Evolutionary conservation across 2,888 invertebrate species (phyloP).

Genomic region (Sinodicranocentrus sp.): DNA sequence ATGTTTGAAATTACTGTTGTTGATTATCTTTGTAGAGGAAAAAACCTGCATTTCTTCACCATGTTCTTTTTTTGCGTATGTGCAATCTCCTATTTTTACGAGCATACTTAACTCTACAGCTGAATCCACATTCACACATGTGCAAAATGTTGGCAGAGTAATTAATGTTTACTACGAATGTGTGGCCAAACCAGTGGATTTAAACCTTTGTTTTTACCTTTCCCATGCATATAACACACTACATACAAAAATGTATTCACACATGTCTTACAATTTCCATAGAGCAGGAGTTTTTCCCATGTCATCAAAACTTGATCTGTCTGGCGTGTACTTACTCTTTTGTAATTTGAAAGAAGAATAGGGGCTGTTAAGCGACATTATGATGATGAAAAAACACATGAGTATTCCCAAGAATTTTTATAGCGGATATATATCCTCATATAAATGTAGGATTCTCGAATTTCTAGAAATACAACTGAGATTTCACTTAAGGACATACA

Average conservation of each 20-base stretch:
- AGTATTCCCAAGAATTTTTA: background rate
- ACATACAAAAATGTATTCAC: background rate
- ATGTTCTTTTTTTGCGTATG: too few species aligned
- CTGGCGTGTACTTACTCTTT: constrained; percentile 12
- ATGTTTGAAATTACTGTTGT: too few species aligned
- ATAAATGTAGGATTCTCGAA: too few species aligned
- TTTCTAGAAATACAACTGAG: too few species aligned
- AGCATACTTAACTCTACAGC: background rate
- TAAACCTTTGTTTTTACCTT: constrained; percentile 33
- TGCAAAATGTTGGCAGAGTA: constrained; percentile 44
- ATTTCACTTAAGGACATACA: too few species aligned
- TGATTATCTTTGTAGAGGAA: too few species aligned
- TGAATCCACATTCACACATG: constrained; percentile 8
- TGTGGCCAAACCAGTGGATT: constrained; percentile 39
- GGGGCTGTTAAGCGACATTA: background rate
- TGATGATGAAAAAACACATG: background rate
- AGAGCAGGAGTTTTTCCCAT: background rate
- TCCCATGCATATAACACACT: too few species aligned
- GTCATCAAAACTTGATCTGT: background rate
- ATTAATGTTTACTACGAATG: constrained; percentile 62
- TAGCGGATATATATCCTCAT: too few species aligned
- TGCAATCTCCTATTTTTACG: too few species aligned
- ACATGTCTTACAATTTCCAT: background rate
- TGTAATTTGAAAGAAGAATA: background rate
- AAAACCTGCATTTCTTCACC: too few species aligned